Conservation (phyloP, 2,113 vertebrate genomes). For the Plecotus auritus region DNA sequence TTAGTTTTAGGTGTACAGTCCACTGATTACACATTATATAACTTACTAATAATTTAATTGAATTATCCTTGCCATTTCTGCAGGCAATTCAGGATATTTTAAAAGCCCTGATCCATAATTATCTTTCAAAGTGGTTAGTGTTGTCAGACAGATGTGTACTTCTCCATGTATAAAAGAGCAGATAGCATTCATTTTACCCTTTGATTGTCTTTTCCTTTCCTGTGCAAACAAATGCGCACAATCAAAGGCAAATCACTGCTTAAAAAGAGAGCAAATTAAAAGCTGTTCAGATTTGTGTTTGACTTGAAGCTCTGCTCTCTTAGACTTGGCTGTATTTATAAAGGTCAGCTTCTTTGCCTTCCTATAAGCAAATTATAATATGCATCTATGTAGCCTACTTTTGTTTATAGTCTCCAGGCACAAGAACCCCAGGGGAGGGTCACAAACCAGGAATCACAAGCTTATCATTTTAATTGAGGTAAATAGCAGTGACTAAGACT, state of each 20-base stretch:
- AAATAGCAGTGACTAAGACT: neutral
- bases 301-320: constrained; percentile 15
- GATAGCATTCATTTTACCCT: constrained; percentile 43
- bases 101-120: constrained; percentile 75
- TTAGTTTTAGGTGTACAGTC: neutral
- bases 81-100: constrained; percentile 64
- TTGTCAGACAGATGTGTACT: constrained; percentile 68
- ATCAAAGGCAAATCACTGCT: constrained; percentile 44
- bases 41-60: constrained; percentile 75
- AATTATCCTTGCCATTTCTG: constrained; percentile 73
- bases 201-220: constrained; percentile 58
- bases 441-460: neutral
- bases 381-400: neutral
- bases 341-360: constrained; percentile 38
- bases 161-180: constrained; percentile 37
- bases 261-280: constrained; percentile 24
- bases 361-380: constrained; percentile 23
- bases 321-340: neutral
- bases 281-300: neutral
- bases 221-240: constrained; percentile 44
- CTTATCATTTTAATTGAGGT: constrained; percentile 8
- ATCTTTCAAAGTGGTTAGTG: constrained; percentile 64
- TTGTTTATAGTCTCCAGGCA: neutral
- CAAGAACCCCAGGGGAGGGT: neutral
- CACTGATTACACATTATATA: neutral